These are phyloP conservation scores for Myotis yumanensis DNA, from an alignment of 2,113 vertebrate genomes.

Conservation along the genomic window DNA sequence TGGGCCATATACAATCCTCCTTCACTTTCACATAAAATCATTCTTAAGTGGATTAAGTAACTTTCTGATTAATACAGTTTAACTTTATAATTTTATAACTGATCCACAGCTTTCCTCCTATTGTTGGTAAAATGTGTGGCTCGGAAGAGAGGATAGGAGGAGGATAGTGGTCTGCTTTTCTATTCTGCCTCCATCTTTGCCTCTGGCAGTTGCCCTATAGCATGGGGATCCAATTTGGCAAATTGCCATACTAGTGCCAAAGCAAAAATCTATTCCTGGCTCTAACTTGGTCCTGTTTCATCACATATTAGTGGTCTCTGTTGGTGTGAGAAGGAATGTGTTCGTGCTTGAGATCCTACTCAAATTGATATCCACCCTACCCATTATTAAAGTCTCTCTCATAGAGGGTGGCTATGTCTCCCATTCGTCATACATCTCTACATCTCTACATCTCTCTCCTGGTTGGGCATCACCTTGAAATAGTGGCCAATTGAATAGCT, in stretches of 20 bases:
- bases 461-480: background rate
- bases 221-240: background rate
- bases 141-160: background rate
- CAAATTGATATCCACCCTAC: background rate
- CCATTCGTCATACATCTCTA: background rate
- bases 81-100: background rate
- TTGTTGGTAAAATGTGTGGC: background rate
- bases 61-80: background rate
- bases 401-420: background rate
- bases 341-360: background rate
- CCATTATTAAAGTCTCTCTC: background rate
- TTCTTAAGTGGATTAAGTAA: background rate
- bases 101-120: background rate
- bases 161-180: background rate
- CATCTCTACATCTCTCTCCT: background rate
- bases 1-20: background rate
- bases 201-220: background rate
- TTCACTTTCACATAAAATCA: background rate
- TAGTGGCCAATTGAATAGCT: background rate
- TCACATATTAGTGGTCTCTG: background rate
- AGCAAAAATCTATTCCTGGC: no score
- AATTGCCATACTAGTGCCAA: accelerated
- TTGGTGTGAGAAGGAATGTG: background rate
- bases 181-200: background rate
- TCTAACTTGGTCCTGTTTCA: background rate